Evolutionary conservation across 2,888 invertebrate genomes (phyloP).

Genomic region (Choreutis nemorana): DNA sequence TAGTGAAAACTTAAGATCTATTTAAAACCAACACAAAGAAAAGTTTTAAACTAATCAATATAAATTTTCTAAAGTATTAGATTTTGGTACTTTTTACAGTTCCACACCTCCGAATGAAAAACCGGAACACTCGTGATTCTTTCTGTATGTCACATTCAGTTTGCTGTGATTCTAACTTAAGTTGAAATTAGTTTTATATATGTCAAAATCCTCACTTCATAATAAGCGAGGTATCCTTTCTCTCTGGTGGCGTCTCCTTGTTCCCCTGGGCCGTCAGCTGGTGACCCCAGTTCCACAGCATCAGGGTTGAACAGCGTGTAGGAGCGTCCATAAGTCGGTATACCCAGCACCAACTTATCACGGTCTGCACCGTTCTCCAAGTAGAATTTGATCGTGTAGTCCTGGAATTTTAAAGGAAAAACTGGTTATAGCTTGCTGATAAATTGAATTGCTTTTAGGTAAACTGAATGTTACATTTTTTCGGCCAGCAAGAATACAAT

Average conservation of each 20-base stretch:
- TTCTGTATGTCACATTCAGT: no score
- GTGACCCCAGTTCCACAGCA: conserved; percentile 84
- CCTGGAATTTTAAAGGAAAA: conserved; percentile 56
- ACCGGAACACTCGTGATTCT: no score
- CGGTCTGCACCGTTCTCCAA: conserved; percentile 79
- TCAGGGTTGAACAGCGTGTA: conserved; percentile 89
- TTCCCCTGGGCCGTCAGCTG: conserved; percentile 89
- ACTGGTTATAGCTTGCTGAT: background rate
- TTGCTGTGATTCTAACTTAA: no score
- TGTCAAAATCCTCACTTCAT: conserved; percentile 87
- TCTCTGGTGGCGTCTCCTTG: conserved; percentile 92
- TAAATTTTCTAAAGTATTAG: no score
- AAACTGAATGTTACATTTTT: no score
- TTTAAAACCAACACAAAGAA: no score
- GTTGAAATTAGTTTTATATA: no score
- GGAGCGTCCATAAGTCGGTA: conserved; percentile 90
- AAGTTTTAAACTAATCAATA: no score
- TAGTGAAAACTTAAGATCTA: no score
- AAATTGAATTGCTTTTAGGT: background rate
- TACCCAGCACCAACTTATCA: conserved; percentile 83
- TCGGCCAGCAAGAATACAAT: no score
- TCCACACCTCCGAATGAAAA: no score
- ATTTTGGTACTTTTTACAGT: no score
- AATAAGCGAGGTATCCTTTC: conserved; percentile 92
- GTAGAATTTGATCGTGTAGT: conserved; percentile 86